Conservation (phyloP, 2,888 invertebrate species). For the Ptychoptera contaminata region DNA sequence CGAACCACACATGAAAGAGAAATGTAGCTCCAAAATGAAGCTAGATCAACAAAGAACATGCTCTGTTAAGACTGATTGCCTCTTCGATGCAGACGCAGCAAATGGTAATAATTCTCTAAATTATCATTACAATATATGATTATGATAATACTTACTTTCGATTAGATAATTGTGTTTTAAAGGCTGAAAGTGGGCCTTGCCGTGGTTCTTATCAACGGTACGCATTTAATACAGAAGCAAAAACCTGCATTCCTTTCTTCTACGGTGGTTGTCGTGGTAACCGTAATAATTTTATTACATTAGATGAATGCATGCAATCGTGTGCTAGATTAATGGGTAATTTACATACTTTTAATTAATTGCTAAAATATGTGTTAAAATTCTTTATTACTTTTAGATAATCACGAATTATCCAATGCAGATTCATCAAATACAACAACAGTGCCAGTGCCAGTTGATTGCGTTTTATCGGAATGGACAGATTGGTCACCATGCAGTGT, state of each 20-base stretch:
- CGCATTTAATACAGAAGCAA: slow-evolving; percentile 59
- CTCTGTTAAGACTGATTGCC: slow-evolving; percentile 47
- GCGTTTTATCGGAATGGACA: slow-evolving; percentile 64
- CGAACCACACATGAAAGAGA: slow-evolving; percentile 44
- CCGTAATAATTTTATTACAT: slow-evolving; percentile 76
- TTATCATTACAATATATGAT: background rate
- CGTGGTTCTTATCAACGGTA: slow-evolving; percentile 75
- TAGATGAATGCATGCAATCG: slow-evolving; percentile 56
- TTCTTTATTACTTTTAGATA: background rate
- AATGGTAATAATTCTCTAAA: slow-evolving; percentile 39
- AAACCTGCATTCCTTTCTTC: slow-evolving; percentile 70
- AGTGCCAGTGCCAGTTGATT: slow-evolving; percentile 35
- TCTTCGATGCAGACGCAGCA: slow-evolving; percentile 56
- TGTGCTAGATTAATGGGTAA: slow-evolving; percentile 31
- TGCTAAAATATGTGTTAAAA: background rate
- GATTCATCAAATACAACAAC: slow-evolving; percentile 8
- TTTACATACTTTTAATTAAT: background rate
- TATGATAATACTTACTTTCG: slow-evolving; percentile 1
- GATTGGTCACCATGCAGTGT: slow-evolving; percentile 71
- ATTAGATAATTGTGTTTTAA: slow-evolving; percentile 14
- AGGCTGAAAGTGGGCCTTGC: slow-evolving; percentile 70
- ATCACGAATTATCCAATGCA: background rate
- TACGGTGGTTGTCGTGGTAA: slow-evolving; percentile 87
- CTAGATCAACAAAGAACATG: slow-evolving; percentile 63
- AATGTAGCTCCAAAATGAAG: slow-evolving; percentile 51